Conservation (phyloP, 2,113 vertebrate genomes). For the Varanus komodoensis region DNA sequence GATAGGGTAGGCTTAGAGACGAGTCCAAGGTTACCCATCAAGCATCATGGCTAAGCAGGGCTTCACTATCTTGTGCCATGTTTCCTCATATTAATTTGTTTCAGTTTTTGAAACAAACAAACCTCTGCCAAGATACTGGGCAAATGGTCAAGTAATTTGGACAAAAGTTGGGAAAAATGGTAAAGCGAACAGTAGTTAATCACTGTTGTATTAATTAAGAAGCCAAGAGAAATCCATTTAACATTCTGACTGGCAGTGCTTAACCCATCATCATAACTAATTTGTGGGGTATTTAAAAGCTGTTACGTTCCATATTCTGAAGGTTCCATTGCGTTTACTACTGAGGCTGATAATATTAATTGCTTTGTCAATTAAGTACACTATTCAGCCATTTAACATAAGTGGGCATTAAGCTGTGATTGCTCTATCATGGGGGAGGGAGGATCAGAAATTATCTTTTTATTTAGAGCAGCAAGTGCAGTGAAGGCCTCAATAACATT, state of each 20-base stretch:
- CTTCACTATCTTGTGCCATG: background rate
- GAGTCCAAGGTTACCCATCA: background rate
- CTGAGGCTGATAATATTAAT: slow-evolving; percentile 29
- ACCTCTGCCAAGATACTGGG: slow-evolving; percentile 9
- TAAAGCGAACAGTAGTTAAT: slow-evolving; percentile 24
- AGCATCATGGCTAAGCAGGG: background rate
- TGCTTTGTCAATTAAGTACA: slow-evolving; percentile 28
- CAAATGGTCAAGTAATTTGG: background rate
- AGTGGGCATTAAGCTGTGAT: slow-evolving; percentile 6
- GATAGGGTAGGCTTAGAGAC: background rate
- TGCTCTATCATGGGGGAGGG: background rate
- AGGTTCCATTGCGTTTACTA: slow-evolving; percentile 25
- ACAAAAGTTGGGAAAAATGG: slow-evolving; percentile 18
- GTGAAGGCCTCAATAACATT: background rate
- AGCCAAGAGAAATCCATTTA: slow-evolving; percentile 26
- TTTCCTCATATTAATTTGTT: background rate
- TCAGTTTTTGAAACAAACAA: slow-evolving; percentile 28
- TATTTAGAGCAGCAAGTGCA: background rate
- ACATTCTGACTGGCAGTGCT: slow-evolving; percentile 27
- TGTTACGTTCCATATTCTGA: slow-evolving; percentile 44
- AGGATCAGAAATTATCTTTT: background rate
- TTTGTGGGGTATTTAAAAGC: slow-evolving; percentile 43
- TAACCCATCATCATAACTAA: slow-evolving; percentile 36
- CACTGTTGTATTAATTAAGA: slow-evolving; percentile 48
- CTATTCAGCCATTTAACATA: slow-evolving; percentile 39